These are phyloP conservation scores for Plemyria rubiginata DNA, from an alignment of 2,888 invertebrate species.

Conservation along the genomic window DNA sequence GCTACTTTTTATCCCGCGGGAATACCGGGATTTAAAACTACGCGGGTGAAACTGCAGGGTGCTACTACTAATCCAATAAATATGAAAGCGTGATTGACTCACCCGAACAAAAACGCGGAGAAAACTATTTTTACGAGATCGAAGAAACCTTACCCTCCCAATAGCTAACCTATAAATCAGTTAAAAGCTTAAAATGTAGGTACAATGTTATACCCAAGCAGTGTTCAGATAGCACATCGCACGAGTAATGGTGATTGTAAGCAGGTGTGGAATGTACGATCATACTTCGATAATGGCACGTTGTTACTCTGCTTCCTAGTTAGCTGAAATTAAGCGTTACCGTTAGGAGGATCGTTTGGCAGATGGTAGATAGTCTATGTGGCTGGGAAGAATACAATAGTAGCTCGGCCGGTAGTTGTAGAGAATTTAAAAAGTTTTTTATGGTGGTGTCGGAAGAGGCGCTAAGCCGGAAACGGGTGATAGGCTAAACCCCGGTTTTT, in stretches of 20 bases:
- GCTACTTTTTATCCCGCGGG: too few species aligned
- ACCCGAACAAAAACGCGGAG: too few species aligned
- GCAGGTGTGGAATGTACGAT: constrained; percentile 22
- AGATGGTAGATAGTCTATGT: constrained; percentile 1
- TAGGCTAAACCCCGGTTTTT: too few species aligned
- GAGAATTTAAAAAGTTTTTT: too few species aligned
- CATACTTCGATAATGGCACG: constrained; percentile 18
- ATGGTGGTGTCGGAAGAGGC: too few species aligned
- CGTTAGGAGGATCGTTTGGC: constrained; percentile 15
- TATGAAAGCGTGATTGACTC: too few species aligned
- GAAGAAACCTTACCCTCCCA: not conserved
- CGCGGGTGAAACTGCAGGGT: too few species aligned
- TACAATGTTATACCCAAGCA: not conserved
- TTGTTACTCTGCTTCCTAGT: constrained; percentile 21
- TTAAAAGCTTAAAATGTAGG: not conserved
- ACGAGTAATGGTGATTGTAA: constrained; percentile 24
- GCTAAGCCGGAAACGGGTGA: too few species aligned
- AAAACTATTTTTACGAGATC: too few species aligned
- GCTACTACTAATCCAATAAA: too few species aligned
- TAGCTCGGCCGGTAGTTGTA: too few species aligned
- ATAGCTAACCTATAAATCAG: not conserved
- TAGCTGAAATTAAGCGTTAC: constrained; percentile 30
- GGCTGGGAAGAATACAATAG: not conserved
- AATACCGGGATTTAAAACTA: too few species aligned
- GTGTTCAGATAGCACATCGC: constrained; percentile 4